A percentile compares a stretch with the other conserved stretches of the same genome.
Evolutionary conservation across 1,140 invertebrate species (phyloP).

Genomic region (Sinella curviseta): DNA sequence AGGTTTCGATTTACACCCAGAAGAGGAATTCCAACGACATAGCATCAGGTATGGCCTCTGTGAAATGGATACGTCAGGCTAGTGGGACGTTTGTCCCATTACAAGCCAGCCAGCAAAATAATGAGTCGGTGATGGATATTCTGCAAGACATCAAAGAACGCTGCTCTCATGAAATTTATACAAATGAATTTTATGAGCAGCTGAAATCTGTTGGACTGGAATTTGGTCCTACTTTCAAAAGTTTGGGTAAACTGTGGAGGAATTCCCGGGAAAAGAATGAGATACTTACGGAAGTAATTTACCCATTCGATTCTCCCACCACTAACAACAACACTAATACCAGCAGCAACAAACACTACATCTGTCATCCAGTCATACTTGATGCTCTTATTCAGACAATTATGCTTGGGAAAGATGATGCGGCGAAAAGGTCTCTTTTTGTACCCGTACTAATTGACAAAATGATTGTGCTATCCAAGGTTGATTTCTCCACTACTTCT

Average conservation of each 20-base stretch:
- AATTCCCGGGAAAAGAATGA: background rate
- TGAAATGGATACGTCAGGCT: slow-evolving; percentile 2
- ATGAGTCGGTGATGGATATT: background rate
- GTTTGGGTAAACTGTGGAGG: slow-evolving; percentile 25
- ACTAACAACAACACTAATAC: background rate
- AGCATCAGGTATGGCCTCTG: background rate
- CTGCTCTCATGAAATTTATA: background rate
- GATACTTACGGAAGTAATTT: slow-evolving; percentile 22
- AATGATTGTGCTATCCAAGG: background rate
- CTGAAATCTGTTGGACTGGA: slow-evolving; percentile 29
- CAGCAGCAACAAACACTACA: slow-evolving; percentile 21
- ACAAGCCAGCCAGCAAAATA: background rate
- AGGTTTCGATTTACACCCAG: background rate
- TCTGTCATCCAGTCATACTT: slow-evolving; percentile 34
- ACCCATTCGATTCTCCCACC: background rate
- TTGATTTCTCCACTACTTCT: background rate
- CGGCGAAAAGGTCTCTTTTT: background rate
- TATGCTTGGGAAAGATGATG: background rate
- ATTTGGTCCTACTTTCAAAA: slow-evolving; percentile 34
- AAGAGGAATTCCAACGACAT: background rate
- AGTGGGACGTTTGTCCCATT: background rate
- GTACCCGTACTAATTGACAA: background rate
- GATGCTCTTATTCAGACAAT: slow-evolving; percentile 39
- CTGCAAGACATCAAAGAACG: background rate
- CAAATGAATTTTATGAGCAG: slow-evolving; percentile 27